Evolutionary conservation across 2,888 invertebrate genomes (phyloP).

Genomic region (Gordius sp.): DNA sequence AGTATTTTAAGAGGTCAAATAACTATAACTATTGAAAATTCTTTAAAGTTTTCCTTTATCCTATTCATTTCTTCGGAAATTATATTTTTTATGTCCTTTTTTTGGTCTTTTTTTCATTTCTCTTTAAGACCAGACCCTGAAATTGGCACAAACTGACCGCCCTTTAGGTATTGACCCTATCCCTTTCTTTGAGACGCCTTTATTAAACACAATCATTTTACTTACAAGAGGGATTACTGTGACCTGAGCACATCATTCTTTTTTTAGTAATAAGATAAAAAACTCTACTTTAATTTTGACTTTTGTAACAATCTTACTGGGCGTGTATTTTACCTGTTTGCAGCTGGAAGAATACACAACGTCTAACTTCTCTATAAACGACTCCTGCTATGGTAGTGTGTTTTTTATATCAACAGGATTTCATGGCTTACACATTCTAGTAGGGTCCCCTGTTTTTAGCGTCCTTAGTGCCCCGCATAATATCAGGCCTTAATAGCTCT

Average conservation of each 20-base stretch:
- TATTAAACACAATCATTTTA: conserved; percentile 46
- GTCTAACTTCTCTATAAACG: conserved; percentile 37
- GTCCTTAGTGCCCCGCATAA: conserved; percentile 33
- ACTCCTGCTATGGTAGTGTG: conserved; percentile 40
- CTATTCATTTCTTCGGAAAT: conserved; percentile 46
- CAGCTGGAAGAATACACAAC: no score
- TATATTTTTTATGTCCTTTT: conserved; percentile 37
- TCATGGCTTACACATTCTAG: conserved; percentile 45
- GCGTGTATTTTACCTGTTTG: no score
- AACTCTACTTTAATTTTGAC: conserved; percentile 32
- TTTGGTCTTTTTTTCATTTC: no score
- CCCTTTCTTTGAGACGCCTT: conserved; percentile 43
- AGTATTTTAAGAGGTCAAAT: conserved; percentile 23
- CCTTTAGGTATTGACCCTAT: conserved; percentile 38
- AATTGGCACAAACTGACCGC: conserved; percentile 39
- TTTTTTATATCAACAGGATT: conserved; percentile 50
- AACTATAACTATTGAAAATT: conserved; percentile 24
- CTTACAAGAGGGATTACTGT: conserved; percentile 43
- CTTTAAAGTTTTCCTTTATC: conserved; percentile 37
- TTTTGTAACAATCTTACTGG: conserved; percentile 36
- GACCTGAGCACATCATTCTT: conserved; percentile 38
- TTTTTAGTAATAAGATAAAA: conserved; percentile 30
- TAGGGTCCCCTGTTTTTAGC: no score
- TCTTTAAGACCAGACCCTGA: conserved; percentile 34
- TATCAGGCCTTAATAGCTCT: conserved; percentile 33